Evolutionary conservation across 1,140 invertebrate species (phyloP), one percentile per base, ranked within the genome.

Genomic region (Maniola jurtina): DNA sequence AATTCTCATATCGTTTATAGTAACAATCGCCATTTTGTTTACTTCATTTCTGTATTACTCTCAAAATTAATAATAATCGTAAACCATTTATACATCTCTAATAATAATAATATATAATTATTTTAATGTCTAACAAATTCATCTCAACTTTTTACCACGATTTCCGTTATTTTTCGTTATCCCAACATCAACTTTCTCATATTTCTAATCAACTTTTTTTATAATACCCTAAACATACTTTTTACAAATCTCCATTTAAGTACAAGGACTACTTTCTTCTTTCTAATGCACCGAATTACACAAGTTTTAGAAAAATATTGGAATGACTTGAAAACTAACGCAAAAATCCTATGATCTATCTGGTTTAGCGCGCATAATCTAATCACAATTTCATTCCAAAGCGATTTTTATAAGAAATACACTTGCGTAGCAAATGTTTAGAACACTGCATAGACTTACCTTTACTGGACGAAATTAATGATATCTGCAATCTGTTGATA

Each of bases 61-160:
- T 88, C 80, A 68, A 88, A 57, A 90, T 80, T 85, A 88, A 88
- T 90, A 83, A 87, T 87, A 88, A 86, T 86, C 75, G 81, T 90
- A 90, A 90, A 88, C 79, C 88, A 88, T 89, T 87, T 89, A 86
- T 88, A 90, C 86, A 88, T 83, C 83, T 87, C 80, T 87, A 88
- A 84, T 90, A 86, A 89, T 88, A 88, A 88, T 88, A n/a, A n/a
- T n/a, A n/a, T n/a, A 90, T 89, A 88, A 83, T 86, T 88, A 88
- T 83, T 86, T 88, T 86, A 84, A 87, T 81, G 77, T 88, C 86
- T 90, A 90, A 90, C 88, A 90, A 90, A 88, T 88, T 88, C 88
- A 85, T 85, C 78, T 85, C 79, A 88, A 88, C 84, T 75, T 79
- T 79, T 77, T 79, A 71, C 78, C 79, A 77, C 77, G 67, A 69